Conservation (phyloP, 2,888 invertebrate genomes). For the Pachliopta kotzebuea region DNA sequence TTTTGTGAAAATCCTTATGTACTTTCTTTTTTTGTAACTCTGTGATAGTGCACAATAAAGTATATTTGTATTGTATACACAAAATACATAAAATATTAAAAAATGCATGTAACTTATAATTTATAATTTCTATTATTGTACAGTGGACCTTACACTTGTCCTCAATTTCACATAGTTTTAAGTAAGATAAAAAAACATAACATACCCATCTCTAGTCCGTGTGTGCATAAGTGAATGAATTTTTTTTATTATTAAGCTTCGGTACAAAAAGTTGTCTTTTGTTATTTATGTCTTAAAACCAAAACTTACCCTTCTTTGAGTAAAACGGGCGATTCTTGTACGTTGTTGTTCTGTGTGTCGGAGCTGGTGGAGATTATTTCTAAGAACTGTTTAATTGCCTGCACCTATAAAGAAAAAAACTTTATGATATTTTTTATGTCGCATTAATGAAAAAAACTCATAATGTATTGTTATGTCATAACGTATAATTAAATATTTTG, state of each 20-base stretch:
- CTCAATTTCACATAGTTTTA: too few species aligned
- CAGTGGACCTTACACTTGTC: too few species aligned
- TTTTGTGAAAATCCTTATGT: too few species aligned
- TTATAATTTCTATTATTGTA: too few species aligned
- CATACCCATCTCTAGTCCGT: constrained; percentile 72
- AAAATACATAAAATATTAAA: too few species aligned
- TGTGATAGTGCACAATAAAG: too few species aligned
- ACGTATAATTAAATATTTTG: too few species aligned
- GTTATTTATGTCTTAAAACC: not conserved
- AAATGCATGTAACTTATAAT: too few species aligned
- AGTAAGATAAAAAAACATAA: not conserved
- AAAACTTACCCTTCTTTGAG: constrained; percentile 93
- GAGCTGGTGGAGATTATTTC: constrained; percentile 93
- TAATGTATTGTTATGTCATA: too few species aligned
- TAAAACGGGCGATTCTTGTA: constrained; percentile 87
- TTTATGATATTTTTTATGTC: not conserved
- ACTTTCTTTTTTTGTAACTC: too few species aligned
- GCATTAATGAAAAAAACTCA: too few species aligned
- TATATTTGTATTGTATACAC: too few species aligned
- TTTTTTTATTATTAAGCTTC: constrained; percentile 27
- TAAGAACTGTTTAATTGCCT: constrained; percentile 90
- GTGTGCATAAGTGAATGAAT: constrained; percentile 48
- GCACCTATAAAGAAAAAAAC: constrained; percentile 65
- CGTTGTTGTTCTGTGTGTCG: constrained; percentile 81
- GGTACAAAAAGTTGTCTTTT: constrained; percentile 11